These are phyloP conservation scores for Phortica okadai DNA, from an alignment of 2,888 invertebrate genomes.

Conservation along the genomic window DNA sequence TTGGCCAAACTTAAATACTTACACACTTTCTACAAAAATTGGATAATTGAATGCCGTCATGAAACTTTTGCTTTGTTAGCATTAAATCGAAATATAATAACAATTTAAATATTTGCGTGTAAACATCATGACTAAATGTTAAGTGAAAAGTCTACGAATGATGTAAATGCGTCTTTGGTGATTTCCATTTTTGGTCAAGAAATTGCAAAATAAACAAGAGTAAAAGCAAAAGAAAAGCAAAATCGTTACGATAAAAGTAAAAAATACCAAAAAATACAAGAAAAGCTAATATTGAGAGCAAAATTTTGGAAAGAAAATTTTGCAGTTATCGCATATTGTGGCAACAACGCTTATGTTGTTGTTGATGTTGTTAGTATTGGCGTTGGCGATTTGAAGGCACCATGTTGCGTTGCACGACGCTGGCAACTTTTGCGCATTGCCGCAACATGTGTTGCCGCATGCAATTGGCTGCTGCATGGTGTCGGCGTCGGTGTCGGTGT, in stretches of 20 bases:
- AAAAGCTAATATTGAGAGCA: slow-evolving; percentile 36
- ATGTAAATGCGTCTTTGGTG: too few species aligned
- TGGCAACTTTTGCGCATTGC: slow-evolving; percentile 11
- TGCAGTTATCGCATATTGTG: slow-evolving; percentile 29
- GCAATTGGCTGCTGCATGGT: not conserved
- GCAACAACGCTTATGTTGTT: slow-evolving; percentile 42
- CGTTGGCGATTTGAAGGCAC: slow-evolving; percentile 10
- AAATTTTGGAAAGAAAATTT: too few species aligned
- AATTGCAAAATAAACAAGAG: slow-evolving; percentile 41
- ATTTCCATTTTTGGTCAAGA: slow-evolving; percentile 60
- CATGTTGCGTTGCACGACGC: slow-evolving; percentile 4
- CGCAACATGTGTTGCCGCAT: slow-evolving; percentile 27
- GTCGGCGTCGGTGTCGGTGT: too few species aligned
- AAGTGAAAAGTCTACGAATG: not conserved
- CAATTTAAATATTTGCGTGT: slow-evolving; percentile 52
- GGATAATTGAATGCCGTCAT: not conserved
- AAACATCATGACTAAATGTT: slow-evolving; percentile 51
- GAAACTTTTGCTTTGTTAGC: slow-evolving; percentile 17
- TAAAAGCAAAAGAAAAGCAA: too few species aligned
- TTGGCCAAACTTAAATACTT: not conserved
- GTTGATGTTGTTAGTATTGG: slow-evolving; percentile 53
- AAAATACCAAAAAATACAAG: too few species aligned
- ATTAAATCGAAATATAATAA: slow-evolving; percentile 30
- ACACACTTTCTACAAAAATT: slow-evolving; percentile 15
- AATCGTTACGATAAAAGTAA: slow-evolving; percentile 30